phyloP scores from a whole-genome alignment of 2,888 invertebrate genomes.

The Chrysomela aeneicollis region DNA sequence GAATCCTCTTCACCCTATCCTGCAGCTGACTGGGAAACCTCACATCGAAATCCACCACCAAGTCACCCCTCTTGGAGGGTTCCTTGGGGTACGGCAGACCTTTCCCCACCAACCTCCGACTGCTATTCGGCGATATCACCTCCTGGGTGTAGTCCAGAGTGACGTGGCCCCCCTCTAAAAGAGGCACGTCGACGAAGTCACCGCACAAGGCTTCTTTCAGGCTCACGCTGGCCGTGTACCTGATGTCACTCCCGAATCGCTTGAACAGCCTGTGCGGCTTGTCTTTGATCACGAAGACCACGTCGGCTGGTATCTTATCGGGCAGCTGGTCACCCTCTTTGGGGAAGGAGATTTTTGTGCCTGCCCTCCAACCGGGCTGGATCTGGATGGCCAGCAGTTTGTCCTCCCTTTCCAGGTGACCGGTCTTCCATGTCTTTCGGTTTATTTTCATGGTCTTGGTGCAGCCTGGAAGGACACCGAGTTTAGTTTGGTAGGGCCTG shows the following conservation, averaged over 20 bases:
- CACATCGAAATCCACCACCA: conserved; percentile 91
- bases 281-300: conserved; percentile 92
- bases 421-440: conserved; percentile 82
- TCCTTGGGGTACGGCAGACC: conserved; percentile 94
- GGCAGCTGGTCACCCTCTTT: conserved; percentile 92
- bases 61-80: conserved; percentile 84
- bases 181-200: conserved; percentile 82
- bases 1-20: conserved; percentile 34
- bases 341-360: conserved; percentile 94
- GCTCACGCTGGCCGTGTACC: conserved; percentile 82
- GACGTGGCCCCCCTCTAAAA: conserved; percentile 76
- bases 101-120: conserved; percentile 80
- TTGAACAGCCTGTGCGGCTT: conserved; percentile 88
- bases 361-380: conserved; percentile 97
- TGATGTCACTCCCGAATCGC: conserved; percentile 77
- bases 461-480: conserved; percentile 66
- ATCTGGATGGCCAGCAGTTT: conserved; percentile 91
- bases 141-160: conserved; percentile 75
- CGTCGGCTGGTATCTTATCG: conserved; percentile 91
- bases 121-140: conserved; percentile 84
- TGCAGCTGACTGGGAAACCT: conserved; percentile 77
- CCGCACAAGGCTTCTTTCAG: conserved; percentile 92
- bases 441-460: conserved; percentile 98
- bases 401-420: conserved; percentile 82
- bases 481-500: too few relatives aligned